Evolutionary conservation across 2,113 vertebrate species (phyloP), one percentile per base, ranked within the genome.

Genomic region (Oreocharis arfaki): DNA sequence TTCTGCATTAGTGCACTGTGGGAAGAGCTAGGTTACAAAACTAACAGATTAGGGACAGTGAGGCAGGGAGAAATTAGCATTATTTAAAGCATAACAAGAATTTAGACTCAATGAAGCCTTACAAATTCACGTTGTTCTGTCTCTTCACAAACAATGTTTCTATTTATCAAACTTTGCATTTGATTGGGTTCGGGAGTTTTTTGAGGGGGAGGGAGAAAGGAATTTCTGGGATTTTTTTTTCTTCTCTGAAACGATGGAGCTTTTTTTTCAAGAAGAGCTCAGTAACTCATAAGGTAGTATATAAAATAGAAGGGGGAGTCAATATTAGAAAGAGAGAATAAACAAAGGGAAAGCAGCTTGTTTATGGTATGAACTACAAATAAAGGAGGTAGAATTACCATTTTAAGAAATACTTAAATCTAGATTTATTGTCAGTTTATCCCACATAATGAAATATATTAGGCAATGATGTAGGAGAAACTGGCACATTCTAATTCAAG

Each of bases 171-270:
- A 68, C 0, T 1, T 46, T 23, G 3, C 41, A 3, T 59, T 44
- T 60, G 22, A 4, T 55, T 21, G 21, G 28, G 7, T 17, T 47
- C 42, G 37, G 4, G 3, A 1, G 1, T 21, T 63, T 16, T 13
- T 37, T 20, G 8, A 0, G 2, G 7, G 24, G 14, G 6, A 17
- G 7, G 9, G 21, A 42, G 20, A 50, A 32, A 20, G 13, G 6
- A 8, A 59, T 57, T 59, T 7, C 17, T 50, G 32, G 22, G 18
- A 4, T 13, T 46, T 23, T 64, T 64, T 67, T 44, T 41, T 32
- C 11, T 13, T 90, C 33, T 87, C 14, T 67, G 28, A 63, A 74
- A 74, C 5, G 61, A 16, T 24, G 8, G 13, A 74, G 9, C 3
- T 86, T 69, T 77, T 23, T 55, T 77, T 90, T 67, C 19, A 63